Evolutionary conservation across 30 jellyfish, hydroid and myxozoan species (phyloP), one percentile per base, ranked within the genome.

Genomic region (Aurelia sp.): DNA sequence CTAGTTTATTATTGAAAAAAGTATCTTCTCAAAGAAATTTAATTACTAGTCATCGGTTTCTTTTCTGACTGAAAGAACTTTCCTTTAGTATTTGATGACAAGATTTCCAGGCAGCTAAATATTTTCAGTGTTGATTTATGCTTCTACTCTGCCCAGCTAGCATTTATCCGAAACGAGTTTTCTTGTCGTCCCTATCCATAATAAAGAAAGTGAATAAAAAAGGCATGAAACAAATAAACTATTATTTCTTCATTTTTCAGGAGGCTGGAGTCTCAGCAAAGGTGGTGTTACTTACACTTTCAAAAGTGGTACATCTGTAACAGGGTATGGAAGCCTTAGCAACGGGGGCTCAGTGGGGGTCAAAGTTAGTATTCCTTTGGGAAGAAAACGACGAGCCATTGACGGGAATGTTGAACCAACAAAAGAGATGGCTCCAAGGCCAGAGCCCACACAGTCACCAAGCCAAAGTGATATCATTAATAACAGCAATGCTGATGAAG

Each of bases 261-360:
- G 91, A 30, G 59, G 91, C 0, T 82, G 91, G 85, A 23, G 91
- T 65, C 30, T 82, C 69, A 61, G 85, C 57, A 69, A 59, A 33
- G 91, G 91, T 23, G 91, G 91, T 15, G 85, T 82, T 22, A 82
- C 91, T 27, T 82, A 82, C 85, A 68, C 85, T 4, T 68, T 71
- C 50, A 47, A 55, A 13, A 82, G 62, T 59, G 91, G 91, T 0
- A 67, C 62, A 9, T 44, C 76, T 18, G 85, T 82, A 58, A 82
- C 91, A 4, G 91, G 91, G 18, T 44, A 55, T 52, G 91, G 91
- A 27, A 53, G 82, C 50, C 21, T 70, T 8, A 57, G 66, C 61
- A 80, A 80, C 9, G 82, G 82, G 17, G 81, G 81, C 21, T 69
- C 85, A 4, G 79, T 71, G 18, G 85, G 91, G 17, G 66, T 82